These are phyloP conservation scores for Syrrhaptes paradoxus DNA, from an alignment of 2,113 vertebrate genomes.

Conservation along the genomic window DNA sequence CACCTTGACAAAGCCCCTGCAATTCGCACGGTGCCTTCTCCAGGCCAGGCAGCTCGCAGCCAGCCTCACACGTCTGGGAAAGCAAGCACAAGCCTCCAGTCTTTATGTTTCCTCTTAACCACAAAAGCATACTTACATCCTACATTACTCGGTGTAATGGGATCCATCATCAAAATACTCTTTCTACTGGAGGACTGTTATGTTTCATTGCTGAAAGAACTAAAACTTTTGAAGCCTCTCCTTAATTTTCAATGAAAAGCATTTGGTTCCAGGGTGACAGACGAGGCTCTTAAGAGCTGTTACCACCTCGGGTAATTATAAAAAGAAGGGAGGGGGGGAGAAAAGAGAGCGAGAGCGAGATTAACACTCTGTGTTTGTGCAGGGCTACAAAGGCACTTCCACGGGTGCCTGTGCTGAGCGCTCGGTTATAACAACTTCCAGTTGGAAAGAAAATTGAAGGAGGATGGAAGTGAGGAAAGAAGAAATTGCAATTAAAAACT, in stretches of 20 bases:
- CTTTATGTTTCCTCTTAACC: background rate
- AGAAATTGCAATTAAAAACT: slow-evolving; percentile 57
- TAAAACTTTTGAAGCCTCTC: slow-evolving; percentile 52
- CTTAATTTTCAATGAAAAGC: slow-evolving; percentile 67
- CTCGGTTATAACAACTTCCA: background rate
- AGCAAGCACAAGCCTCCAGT: slow-evolving; percentile 16
- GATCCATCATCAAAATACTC: slow-evolving; percentile 55
- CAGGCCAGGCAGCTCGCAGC: background rate
- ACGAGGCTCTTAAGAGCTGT: slow-evolving; percentile 64
- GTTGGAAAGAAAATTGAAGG: slow-evolving; percentile 48
- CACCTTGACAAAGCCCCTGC: background rate
- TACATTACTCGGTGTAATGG: slow-evolving; percentile 8
- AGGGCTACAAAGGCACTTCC: background rate
- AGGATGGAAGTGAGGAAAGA: slow-evolving; percentile 30
- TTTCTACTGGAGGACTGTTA: slow-evolving; percentile 15
- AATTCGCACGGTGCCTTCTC: accelerated
- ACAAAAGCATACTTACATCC: slow-evolving; percentile 31
- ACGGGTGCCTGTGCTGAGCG: background rate
- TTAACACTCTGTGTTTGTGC: slow-evolving; percentile 42
- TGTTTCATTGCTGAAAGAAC: slow-evolving; percentile 57
- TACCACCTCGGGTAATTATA: slow-evolving; percentile 73
- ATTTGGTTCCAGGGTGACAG: slow-evolving; percentile 72
- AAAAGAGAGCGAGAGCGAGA: background rate
- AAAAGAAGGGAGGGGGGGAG: slow-evolving; percentile 33
- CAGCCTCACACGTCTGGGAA: background rate